Percentiles rank a stretch among this genome's conserved stretches.
Evolutionary conservation across 2,888 invertebrate genomes (phyloP).

Genomic region (Morpho helenor): DNA sequence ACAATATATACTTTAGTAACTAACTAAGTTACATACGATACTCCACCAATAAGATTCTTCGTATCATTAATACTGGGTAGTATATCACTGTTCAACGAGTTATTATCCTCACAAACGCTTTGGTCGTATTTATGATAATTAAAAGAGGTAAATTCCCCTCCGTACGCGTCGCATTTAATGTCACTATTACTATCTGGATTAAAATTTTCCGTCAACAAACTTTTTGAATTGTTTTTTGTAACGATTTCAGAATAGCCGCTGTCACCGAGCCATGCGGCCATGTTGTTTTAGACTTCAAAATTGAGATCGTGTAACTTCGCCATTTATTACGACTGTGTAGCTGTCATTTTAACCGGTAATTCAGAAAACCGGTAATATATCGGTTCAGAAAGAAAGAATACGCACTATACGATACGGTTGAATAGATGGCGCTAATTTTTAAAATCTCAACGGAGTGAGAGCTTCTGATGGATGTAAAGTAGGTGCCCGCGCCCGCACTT

Average conservation of each 20-base stretch:
- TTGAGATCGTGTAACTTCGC: conserved; percentile 4
- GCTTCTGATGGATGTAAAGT: conserved; percentile 39
- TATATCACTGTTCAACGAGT: conserved; percentile 37
- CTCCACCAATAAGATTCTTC: conserved; percentile 32
- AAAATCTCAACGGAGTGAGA: conserved; percentile 35
- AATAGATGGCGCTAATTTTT: conserved; percentile 56
- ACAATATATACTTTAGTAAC: background rate
- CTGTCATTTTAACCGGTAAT: conserved; percentile 34
- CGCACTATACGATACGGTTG: conserved; percentile 13
- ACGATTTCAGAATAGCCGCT: conserved; percentile 39
- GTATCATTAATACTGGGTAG: conserved; percentile 37
- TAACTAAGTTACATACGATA: conserved; percentile 39
- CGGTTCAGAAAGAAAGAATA: background rate
- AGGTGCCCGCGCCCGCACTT: conserved; percentile 46
- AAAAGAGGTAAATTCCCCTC: conserved; percentile 28
- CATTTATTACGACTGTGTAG: background rate
- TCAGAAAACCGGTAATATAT: conserved; percentile 25
- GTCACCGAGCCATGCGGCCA: conserved; percentile 67
- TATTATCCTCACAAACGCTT: conserved; percentile 29
- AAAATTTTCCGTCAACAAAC: conserved; percentile 30
- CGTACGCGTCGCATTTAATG: conserved; percentile 24
- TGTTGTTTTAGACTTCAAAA: conserved; percentile 39
- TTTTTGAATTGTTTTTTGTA: conserved; percentile 34
- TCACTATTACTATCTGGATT: conserved; percentile 13
- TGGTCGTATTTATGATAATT: conserved; percentile 31